These are phyloP conservation scores for Pelagia noctiluca DNA, from an alignment of 30 jellyfish, hydroid and myxozoan genomes.

Conservation along the genomic window DNA sequence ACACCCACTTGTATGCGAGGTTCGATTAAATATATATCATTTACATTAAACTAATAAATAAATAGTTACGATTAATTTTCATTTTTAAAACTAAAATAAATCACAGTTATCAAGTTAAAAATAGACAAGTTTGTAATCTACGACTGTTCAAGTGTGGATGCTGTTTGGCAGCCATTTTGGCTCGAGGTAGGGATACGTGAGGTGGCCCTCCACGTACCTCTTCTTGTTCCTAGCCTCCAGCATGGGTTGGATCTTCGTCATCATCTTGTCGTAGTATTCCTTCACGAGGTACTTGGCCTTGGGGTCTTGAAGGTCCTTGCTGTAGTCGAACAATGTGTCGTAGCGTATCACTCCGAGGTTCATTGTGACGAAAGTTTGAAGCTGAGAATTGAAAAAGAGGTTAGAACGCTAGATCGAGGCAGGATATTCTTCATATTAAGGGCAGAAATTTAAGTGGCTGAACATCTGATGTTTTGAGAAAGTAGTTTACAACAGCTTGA, in stretches of 20 bases:
- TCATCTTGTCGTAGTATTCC: conserved; percentile 52
- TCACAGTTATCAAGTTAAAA: not conserved
- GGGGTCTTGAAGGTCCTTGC: conserved; percentile 53
- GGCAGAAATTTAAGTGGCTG: too few relatives aligned
- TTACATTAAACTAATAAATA: not conserved
- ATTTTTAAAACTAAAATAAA: not conserved
- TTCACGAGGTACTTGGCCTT: conserved; percentile 52
- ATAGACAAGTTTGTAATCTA: too few relatives aligned
- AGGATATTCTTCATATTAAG: too few relatives aligned
- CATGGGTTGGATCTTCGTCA: conserved; percentile 65
- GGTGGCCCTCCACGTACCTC: conserved; percentile 68
- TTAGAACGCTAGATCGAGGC: too few relatives aligned
- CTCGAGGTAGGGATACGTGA: conserved; percentile 88
- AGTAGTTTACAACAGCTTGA: too few relatives aligned
- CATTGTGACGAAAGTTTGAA: conserved; percentile 73
- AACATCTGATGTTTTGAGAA: too few relatives aligned
- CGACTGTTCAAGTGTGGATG: conserved; percentile 78
- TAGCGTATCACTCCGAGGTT: conserved; percentile 78
- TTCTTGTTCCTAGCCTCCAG: conserved; percentile 49
- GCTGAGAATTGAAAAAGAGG: too few relatives aligned
- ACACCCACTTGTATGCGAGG: too few relatives aligned
- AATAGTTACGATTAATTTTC: not conserved
- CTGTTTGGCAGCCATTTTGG: conserved; percentile 94
- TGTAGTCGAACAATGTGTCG: conserved; percentile 82
- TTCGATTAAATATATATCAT: too few relatives aligned